Evolutionary conservation across 2,113 vertebrate species (phyloP), one percentile per base, ranked within the genome.

Genomic region (Mus spicilegus): DNA sequence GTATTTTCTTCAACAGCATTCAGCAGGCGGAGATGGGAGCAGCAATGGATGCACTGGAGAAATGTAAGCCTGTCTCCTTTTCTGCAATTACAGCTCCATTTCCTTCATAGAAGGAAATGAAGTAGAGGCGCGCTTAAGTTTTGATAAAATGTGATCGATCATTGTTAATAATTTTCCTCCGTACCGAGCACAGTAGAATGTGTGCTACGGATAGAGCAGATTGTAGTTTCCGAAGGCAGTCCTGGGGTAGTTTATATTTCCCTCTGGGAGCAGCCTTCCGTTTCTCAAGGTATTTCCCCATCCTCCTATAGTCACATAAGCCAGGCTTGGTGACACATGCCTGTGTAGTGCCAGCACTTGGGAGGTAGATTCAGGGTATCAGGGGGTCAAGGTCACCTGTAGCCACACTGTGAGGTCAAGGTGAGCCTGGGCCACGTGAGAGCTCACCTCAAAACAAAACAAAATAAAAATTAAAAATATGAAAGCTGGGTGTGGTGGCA

Each of bases 21-120:
- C 99, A 99, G 96, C 99, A 99, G 98, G 99, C 99, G 0, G 99
- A 99, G 98, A 99, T 99, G 99, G 99, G 99, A 98, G 99, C 99
- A 49, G 99, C 99, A 73, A 99, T 99, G 99, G 99, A 99, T 16
- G 99, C 99, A 1, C 99, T 99, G 65, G 99, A 99, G 95, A 99
- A 99, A 99, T 99, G 99, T 99, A 98, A 99, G 99, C 98, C 88
- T 73, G 20, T 96, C 95, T 97, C 91, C 84, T 89, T 88, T 92
- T 54, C 7, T 92, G 0, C 42, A 97, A 92, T 94, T 94, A 76
- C 85, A 90, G 90, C 77, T 91, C 95, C 87, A 67, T 42, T 42
- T 42, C 42, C 42, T 97, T 98, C 97, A 70, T 95, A 73, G 70
- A 65, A 67, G 90, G 94, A 87, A 97, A 77, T 87, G 73, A 92